These are phyloP conservation scores for Zoanthus sansibaricus DNA, from an alignment of 92 coral and sea anemone species.

Conservation along the genomic window DNA sequence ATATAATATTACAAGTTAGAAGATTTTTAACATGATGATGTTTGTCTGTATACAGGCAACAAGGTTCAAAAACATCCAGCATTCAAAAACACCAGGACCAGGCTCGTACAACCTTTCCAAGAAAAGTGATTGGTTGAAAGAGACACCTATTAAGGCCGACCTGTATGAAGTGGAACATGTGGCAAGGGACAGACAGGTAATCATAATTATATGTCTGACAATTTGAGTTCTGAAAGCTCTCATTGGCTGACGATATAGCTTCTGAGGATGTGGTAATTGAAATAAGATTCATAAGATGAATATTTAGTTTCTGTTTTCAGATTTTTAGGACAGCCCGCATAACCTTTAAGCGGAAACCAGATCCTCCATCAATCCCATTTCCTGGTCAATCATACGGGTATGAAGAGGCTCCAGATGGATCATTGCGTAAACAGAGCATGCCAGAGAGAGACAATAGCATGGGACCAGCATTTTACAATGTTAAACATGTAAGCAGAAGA, in stretches of 20 bases:
- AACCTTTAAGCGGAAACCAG: constrained; percentile 86
- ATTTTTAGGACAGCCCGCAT: constrained; percentile 83
- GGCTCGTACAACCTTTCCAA: constrained; percentile 95
- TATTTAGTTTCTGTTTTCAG: constrained; percentile 37
- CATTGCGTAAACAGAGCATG: constrained; percentile 87
- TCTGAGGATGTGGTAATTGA: neutral
- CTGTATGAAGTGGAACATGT: constrained; percentile 47
- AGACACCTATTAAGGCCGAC: constrained; percentile 63
- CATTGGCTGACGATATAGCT: no score
- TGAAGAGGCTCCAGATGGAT: constrained; percentile 95
- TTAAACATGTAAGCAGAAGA: constrained; percentile 77
- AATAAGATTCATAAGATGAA: neutral
- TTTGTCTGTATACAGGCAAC: constrained; percentile 53
- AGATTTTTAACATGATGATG: neutral
- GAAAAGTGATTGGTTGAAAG: constrained; percentile 92
- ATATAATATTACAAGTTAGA: no score
- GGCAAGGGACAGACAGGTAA: constrained; percentile 62
- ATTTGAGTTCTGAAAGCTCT: no score
- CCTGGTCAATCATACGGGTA: constrained; percentile 99
- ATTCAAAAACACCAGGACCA: constrained; percentile 87
- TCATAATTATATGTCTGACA: no score
- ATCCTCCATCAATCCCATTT: constrained; percentile 98
- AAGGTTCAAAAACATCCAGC: constrained; percentile 65
- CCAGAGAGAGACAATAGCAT: constrained; percentile 78
- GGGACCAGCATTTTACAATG: constrained; percentile 97